Base-by-base conservation (phyloP, 2,888 invertebrate genomes). In the Trachelus iudaicus region DNA sequence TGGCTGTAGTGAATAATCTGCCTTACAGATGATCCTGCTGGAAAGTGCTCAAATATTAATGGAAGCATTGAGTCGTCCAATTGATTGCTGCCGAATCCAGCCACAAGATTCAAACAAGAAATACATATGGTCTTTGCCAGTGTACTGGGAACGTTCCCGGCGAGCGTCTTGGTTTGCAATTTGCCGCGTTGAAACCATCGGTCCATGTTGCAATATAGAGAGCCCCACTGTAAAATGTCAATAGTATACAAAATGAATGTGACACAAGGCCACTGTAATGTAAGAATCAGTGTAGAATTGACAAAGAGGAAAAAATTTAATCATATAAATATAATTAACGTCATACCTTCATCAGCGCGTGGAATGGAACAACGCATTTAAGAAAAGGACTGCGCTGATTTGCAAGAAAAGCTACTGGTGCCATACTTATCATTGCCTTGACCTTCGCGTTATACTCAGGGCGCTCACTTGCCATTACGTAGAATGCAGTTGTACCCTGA, bases 401-500 rank as follows among this genome's bases (percentile, higher is more conserved):
- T 1, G 87, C 84, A 69, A 92, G 86, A 77, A 90, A 92, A 11
- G 92, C 91, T 40, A 93, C 89, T 33, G 92, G 92, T 37, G 92
- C 92, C 71, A 92, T 85, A 80, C 90, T 89, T 76, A 89, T 85
- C 91, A 92, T 91, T 75, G 85, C 87, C 69, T 82, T 88, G 76
- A 92, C 86, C 86, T 92, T 92, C 23, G 83, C 83, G 80, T 90
- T 92, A 79, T 92, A 92, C 80, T 92, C 92, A 13, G 92, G 89
- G 77, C 87, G 87, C 40, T 91, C 91, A 56, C 92, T 90, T 33
- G 87, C 86, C 89, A 91, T 91, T 23, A 91, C 90, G 79, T 89
- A 91, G 80, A 92, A 91, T 73, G 87, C 84, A 13, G 92, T 91
- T n/a, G 92, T 92, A 40, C 94, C 94, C 89, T 94, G 94, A 71